phyloP scores from a whole-genome alignment of 2,113 vertebrate species.

The Lampris incognitus region DNA sequence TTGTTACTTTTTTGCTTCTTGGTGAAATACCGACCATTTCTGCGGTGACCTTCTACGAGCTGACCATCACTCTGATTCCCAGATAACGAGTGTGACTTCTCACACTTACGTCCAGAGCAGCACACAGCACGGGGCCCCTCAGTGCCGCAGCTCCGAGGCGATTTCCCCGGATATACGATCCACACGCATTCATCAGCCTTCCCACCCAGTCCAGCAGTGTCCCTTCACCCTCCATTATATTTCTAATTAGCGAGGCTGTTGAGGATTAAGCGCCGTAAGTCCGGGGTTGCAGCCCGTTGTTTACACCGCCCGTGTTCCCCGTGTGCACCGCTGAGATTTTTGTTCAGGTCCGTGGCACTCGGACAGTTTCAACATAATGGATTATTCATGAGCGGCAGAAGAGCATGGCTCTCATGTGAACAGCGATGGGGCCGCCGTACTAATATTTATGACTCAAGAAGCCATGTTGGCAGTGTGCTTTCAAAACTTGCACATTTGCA shows the following conservation, averaged over 20 bases:
- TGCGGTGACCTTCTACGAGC: constrained; percentile 21
- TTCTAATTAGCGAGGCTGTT: constrained; percentile 66
- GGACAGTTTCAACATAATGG: not conserved
- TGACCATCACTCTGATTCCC: constrained; percentile 33
- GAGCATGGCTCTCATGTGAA: not conserved
- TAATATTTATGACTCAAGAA: not conserved
- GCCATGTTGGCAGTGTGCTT: not conserved
- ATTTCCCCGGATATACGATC: constrained; percentile 50
- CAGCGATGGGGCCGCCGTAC: not conserved
- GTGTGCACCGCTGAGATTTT: constrained; percentile 34
- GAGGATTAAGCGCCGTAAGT: constrained; percentile 61
- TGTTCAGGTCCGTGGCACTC: constrained; percentile 33
- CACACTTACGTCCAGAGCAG: constrained; percentile 35
- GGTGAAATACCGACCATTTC: constrained; percentile 6
- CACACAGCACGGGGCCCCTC: constrained; percentile 28
- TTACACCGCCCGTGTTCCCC: constrained; percentile 53
- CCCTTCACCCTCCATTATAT: constrained; percentile 81
- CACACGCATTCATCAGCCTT: constrained; percentile 55
- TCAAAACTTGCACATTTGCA: constrained; percentile 3
- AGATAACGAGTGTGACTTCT: constrained; percentile 52
- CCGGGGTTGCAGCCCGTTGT: constrained; percentile 34
- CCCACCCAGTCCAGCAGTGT: constrained; percentile 66
- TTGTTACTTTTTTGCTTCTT: constrained; percentile 10
- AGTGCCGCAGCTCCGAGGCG: constrained; percentile 50
- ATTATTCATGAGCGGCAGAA: constrained; percentile 26